These are phyloP conservation scores for Yponomeuta evonymella DNA, from an alignment of 2,888 invertebrate species.

Conservation along the genomic window DNA sequence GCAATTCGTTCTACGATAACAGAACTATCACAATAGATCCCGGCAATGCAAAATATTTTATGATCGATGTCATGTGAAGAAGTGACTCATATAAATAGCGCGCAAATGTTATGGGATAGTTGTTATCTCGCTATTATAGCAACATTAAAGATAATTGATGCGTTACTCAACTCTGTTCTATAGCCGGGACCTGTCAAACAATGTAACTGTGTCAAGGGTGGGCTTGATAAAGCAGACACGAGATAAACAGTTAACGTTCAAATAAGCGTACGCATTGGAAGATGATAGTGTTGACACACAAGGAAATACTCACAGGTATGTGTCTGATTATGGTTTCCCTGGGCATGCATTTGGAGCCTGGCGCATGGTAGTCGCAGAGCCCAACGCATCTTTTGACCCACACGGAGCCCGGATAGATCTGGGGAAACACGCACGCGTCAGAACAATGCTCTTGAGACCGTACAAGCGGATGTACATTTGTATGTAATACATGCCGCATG, in stretches of 20 bases:
- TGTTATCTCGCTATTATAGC: conserved; percentile 46
- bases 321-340: conserved; percentile 41
- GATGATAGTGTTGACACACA: neutral
- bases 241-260: conserved; percentile 44
- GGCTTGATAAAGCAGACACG: conserved; percentile 33
- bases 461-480: neutral
- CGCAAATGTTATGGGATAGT: conserved; percentile 15
- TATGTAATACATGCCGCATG: neutral
- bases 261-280: conserved; percentile 19
- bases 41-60: conserved; percentile 6
- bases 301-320: conserved; percentile 52
- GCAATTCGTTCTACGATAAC: neutral
- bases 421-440: conserved; percentile 42
- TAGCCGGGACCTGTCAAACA: conserved; percentile 24
- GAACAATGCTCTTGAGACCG: conserved; percentile 23
- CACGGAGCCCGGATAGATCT: conserved; percentile 61
- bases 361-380: conserved; percentile 49
- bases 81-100: neutral
- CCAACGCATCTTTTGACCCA: conserved; percentile 68
- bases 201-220: conserved; percentile 60
- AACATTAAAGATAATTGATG: conserved; percentile 34
- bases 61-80: neutral
- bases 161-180: conserved; percentile 27
- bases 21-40: conserved; percentile 6
- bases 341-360: conserved; percentile 48